phyloP scores from a whole-genome alignment of 2,113 vertebrate species.

The Rhodinocichla rosea region DNA sequence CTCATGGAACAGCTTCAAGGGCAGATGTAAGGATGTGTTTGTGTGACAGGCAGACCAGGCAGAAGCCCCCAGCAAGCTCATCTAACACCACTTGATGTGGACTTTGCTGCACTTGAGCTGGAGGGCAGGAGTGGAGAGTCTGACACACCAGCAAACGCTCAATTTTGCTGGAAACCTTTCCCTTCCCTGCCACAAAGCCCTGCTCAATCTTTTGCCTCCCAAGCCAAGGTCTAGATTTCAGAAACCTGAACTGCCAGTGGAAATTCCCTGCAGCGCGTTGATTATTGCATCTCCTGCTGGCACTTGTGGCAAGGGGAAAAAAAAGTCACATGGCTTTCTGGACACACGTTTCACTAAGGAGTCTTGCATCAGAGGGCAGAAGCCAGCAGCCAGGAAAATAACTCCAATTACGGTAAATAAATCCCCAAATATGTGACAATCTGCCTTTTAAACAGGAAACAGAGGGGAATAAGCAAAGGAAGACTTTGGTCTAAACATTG shows the following conservation, averaged over 20 bases:
- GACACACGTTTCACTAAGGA: conserved; percentile 50
- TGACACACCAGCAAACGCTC: conserved; percentile 9
- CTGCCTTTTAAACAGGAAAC: conserved; percentile 74
- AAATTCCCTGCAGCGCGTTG: conserved; percentile 72
- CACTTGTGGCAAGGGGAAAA: conserved; percentile 69
- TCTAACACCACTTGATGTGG: background rate
- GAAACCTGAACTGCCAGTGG: conserved; percentile 74
- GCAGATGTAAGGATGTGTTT: conserved; percentile 38
- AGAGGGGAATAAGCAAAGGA: conserved; percentile 68
- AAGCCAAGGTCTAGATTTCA: conserved; percentile 73
- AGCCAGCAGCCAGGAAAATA: conserved; percentile 69
- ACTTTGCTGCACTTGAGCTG: conserved; percentile 31
- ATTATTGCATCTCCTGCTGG: conserved; percentile 73
- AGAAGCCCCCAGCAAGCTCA: conserved; percentile 33
- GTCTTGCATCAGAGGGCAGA: conserved; percentile 61
- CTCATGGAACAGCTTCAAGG: conserved; percentile 54
- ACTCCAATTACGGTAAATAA: conserved; percentile 74
- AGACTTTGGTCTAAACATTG: conserved; percentile 67
- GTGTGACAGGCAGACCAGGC: conserved; percentile 45
- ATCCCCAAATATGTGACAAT: conserved; percentile 72
- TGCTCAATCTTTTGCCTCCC: conserved; percentile 65
- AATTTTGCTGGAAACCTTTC: conserved; percentile 6
- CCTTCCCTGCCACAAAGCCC: conserved; percentile 51
- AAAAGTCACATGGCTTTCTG: conserved; percentile 70
- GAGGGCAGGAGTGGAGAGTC: conserved; percentile 46